These are phyloP conservation scores for Oryzias dopingdopingensis DNA, from an alignment of 2,797 vertebrate genomes.

Conservation along the genomic window DNA sequence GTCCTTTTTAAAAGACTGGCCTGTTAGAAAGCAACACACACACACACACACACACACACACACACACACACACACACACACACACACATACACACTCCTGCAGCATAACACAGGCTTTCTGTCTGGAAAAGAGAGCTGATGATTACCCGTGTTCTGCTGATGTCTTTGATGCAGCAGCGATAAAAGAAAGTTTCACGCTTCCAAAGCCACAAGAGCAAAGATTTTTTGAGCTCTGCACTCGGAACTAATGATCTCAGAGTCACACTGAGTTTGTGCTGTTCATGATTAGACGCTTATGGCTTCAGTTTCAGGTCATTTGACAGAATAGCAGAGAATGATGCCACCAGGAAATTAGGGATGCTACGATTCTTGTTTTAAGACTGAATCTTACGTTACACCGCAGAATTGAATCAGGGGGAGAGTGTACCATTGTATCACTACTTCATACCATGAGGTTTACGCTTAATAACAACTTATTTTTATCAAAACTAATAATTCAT, in stretches of 20 bases:
- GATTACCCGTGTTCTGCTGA: background rate
- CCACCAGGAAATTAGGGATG: background rate
- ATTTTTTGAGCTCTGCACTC: background rate
- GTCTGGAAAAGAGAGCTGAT: background rate
- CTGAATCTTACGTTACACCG: background rate
- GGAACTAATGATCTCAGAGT: background rate
- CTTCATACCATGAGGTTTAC: too few species aligned
- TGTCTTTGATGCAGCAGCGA: background rate
- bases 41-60: conserved; percentile 11
- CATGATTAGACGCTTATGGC: background rate
- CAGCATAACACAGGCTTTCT: too few species aligned
- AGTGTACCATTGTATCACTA: too few species aligned
- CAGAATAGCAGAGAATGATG: background rate
- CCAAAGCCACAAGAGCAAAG: background rate
- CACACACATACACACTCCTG: too few species aligned
- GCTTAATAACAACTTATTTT: too few species aligned
- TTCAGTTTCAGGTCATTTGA: background rate
- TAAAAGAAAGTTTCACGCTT: background rate
- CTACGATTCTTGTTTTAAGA: background rate
- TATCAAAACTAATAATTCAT: too few species aligned
- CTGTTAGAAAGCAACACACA: conserved; percentile 21
- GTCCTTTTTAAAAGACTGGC: conserved; percentile 34
- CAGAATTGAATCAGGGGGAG: too few species aligned
- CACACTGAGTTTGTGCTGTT: background rate
- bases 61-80: conserved; percentile 8